Evolutionary conservation across 2,888 invertebrate genomes (phyloP), one percentile per base, ranked within the genome.

Genomic region (Sinotaia quadrata): DNA sequence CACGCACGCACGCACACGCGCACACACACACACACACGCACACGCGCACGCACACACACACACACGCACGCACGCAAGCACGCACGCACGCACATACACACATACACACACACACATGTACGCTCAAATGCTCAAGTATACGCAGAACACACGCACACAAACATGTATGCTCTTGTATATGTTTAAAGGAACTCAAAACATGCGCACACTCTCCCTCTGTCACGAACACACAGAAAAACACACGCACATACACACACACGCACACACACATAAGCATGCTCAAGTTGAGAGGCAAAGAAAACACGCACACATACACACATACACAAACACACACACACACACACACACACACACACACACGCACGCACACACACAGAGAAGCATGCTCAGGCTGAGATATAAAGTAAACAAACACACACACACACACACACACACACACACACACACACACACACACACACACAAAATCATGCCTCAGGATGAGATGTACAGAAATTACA

Each of bases 21-120:
- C 56, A 18, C 33, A n/a, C 56, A 18, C 56, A 33, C 56, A 33
- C 56, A 56, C 56, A 56, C 56, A 31, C 56, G 33, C 33, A 56
- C 7, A 33, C 33, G 29, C 4, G 8, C 24, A 54, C 51, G 21
- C 10, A 51, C 51, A 8, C 51, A n/a, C 51, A 18, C 51, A n/a
- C 51, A 18, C 21, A 15, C 21, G 7, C 24, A 52, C 52, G 31
- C 27, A 52, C 10, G 31, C 18, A 52, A 4, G 31, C 52, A 52
- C 52, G 31, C 29, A 52, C 52, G 31, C 18, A 52, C 52, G 31
- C 24, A 52, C 52, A 52, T 18, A 52, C 52, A 52, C 27, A 52
- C 52, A 52, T 18, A 52, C 10, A 52, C 52, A 41, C 41, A 41
- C 15, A 15, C 41, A 41, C 15, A 41, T 15, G 15, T 41, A 41